Evolutionary conservation across 2,113 vertebrate species (phyloP).

Genomic region (Microcebus ravelobensis): DNA sequence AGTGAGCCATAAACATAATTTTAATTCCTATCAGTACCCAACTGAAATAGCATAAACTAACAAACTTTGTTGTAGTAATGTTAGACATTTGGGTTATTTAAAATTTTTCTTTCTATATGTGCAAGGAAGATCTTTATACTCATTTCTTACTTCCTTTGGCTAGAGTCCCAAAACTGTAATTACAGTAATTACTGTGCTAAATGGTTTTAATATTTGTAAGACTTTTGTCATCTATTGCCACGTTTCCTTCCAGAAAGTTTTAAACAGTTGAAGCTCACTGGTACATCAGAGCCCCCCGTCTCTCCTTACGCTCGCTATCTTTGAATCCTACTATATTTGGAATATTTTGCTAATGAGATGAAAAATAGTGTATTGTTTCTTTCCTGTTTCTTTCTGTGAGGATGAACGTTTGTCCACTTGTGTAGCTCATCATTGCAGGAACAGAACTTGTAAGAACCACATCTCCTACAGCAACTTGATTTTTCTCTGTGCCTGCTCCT

Average conservation of each 20-base stretch:
- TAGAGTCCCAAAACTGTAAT: slow-evolving; percentile 45
- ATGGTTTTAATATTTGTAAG: slow-evolving; percentile 40
- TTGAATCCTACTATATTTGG: not conserved
- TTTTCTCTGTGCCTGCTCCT: not conserved
- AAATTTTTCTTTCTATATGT: not conserved
- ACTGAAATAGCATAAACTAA: not conserved
- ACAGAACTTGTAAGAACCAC: not conserved
- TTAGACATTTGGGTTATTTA: slow-evolving; percentile 43
- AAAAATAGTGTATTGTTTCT: not conserved
- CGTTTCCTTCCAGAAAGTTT: slow-evolving; percentile 6
- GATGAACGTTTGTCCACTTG: not conserved
- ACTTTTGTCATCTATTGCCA: slow-evolving; percentile 33
- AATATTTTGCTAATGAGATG: not conserved
- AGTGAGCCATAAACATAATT: not conserved
- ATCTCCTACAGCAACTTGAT: not conserved
- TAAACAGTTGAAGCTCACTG: not conserved
- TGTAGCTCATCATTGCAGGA: accelerated
- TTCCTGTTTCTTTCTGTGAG: not conserved
- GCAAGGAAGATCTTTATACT: slow-evolving; percentile 21
- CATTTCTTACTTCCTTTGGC: slow-evolving; percentile 21
- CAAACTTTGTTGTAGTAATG: not conserved
- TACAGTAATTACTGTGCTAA: slow-evolving; percentile 35
- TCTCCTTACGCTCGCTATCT: not conserved
- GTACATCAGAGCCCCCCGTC: not conserved
- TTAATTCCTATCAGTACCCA: not conserved